Evolutionary conservation across 2,113 vertebrate genomes (phyloP).

Genomic region (Melanostigma gelatinosum): DNA sequence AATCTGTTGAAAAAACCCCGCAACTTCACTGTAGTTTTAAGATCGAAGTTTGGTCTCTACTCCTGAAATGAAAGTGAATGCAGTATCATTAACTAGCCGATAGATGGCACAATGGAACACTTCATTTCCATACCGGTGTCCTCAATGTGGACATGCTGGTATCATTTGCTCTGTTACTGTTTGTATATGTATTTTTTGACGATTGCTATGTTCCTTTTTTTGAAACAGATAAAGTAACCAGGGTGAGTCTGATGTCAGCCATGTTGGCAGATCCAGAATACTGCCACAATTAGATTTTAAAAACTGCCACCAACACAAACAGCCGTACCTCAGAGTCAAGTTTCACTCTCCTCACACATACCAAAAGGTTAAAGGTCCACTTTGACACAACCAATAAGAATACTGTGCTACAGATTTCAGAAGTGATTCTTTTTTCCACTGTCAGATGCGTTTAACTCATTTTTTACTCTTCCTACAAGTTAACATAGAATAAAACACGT

Average conservation of each 20-base stretch:
- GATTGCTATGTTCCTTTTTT: neutral
- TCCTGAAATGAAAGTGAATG: conserved; percentile 14
- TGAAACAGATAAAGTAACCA: conserved; percentile 7
- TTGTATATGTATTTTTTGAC: conserved; percentile 11
- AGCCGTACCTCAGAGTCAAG: conserved; percentile 43
- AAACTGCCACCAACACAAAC: conserved; percentile 47
- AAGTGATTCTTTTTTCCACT: too few relatives aligned
- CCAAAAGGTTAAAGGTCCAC: conserved; percentile 20
- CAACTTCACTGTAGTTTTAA: neutral
- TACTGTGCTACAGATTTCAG: conserved; percentile 54
- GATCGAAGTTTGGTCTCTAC: neutral
- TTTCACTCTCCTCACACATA: conserved; percentile 27
- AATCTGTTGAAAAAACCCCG: neutral
- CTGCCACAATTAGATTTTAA: conserved; percentile 45
- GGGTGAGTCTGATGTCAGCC: conserved; percentile 13
- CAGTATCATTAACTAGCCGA: conserved; percentile 43
- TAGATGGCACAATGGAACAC: conserved; percentile 59
- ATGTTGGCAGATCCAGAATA: conserved; percentile 10
- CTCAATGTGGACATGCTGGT: neutral
- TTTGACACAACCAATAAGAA: conserved; percentile 44
- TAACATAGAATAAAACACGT: neutral
- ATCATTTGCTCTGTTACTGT: conserved; percentile 18
- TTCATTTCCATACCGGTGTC: neutral
- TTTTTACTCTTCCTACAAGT: conserved; percentile 8
- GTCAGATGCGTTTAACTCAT: conserved; percentile 15